Evolutionary conservation across 2,113 vertebrate genomes (phyloP).

Genomic region (Picathartes gymnocephalus): DNA sequence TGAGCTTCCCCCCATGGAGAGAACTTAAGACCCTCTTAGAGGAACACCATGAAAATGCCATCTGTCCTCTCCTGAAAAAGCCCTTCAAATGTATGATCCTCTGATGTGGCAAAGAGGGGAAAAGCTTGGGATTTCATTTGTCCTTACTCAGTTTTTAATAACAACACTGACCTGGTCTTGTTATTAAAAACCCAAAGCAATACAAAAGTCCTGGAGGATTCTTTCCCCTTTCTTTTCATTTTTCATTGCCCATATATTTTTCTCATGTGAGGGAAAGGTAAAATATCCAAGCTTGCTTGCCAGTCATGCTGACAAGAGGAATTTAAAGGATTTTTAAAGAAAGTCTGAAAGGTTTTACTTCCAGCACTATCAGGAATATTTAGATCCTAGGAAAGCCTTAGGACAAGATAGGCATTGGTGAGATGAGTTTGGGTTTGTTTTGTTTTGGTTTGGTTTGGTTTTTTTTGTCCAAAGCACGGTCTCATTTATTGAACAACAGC

Average conservation of each 20-base stretch:
- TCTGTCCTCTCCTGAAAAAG: background rate
- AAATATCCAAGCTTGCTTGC: background rate
- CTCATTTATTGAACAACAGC: background rate
- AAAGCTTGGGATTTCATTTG: background rate
- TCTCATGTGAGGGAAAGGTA: background rate
- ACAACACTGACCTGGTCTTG: background rate
- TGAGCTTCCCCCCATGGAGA: background rate
- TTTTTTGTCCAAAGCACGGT: background rate
- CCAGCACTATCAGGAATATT: background rate
- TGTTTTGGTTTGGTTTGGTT: fast-evolving
- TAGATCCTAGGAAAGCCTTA: background rate
- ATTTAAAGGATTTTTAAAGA: background rate
- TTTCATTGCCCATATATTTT: background rate
- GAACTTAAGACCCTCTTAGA: background rate
- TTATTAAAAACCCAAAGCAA: background rate
- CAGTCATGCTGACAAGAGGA: background rate
- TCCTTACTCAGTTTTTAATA: background rate
- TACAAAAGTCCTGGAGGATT: background rate
- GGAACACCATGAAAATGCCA: background rate
- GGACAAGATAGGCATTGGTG: background rate
- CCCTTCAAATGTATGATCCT: background rate
- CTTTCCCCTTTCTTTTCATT: background rate
- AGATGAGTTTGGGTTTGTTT: background rate
- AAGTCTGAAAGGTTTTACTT: background rate
- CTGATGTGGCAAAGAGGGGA: background rate